These are phyloP conservation scores for Ctenodactylus gundi DNA, from an alignment of 2,113 vertebrate genomes.

Conservation along the genomic window DNA sequence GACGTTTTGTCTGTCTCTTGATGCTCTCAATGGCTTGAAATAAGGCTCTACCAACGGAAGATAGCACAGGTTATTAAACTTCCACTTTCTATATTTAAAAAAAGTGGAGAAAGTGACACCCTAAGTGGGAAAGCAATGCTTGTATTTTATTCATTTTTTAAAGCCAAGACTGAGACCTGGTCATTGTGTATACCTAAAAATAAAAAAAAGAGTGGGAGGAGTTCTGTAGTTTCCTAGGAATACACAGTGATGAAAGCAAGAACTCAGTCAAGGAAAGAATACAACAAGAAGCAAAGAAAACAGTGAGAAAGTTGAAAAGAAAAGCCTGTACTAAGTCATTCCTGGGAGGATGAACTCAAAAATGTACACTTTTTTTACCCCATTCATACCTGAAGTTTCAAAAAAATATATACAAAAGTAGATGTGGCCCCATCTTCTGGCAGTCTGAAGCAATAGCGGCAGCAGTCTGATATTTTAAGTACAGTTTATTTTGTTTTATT, in stretches of 20 bases:
- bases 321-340: neutral
- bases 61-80: neutral
- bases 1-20: neutral
- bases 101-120: neutral
- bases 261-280: accelerated
- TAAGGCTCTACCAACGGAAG: neutral
- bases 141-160: slow-evolving; percentile 27
- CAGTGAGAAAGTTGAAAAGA: accelerated
- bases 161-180: neutral
- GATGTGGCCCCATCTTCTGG: slow-evolving; percentile 83
- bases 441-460: slow-evolving; percentile 47
- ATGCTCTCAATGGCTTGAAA: neutral
- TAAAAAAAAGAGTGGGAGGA: neutral
- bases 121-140: neutral
- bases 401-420: slow-evolving; percentile 26
- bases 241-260: neutral
- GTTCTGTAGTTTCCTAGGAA: neutral
- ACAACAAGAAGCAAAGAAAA: neutral
- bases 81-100: slow-evolving; percentile 32
- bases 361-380: neutral
- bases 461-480: neutral
- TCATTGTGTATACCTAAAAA: neutral
- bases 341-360: neutral
- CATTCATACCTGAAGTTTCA: neutral
- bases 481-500: neutral